Base-by-base conservation (phyloP, 1,140 invertebrate species). In the Cydia splendana region DNA sequence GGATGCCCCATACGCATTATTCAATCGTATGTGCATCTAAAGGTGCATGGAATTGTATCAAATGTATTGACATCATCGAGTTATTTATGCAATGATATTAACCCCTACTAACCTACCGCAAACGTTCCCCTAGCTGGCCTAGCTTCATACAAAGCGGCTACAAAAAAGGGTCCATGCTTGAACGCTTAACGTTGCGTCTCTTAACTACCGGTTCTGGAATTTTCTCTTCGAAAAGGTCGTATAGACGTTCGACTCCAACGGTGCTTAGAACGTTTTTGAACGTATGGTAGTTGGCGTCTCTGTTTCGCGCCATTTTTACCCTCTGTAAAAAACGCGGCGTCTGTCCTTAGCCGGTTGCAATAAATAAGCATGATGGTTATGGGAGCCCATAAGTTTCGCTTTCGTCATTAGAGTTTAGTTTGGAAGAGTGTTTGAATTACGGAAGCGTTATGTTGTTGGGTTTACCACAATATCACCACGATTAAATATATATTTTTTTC, bases 11-110 rank as follows among this genome's bases (percentile, higher is more conserved):
- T 62, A 62, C 57, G 20, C 18, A 62, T 4, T 24, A 62, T 24
- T 62, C 24, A 24, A 62, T 62, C 20, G 57, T 12, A 24, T 62
- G 20, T 62, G 57, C 57, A 62, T 62, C 57, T 71, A 71, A 71
- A 71, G 67, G 67, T 71, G 67, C 67, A 71, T 10, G 30, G 67
- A 42, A 71, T 71, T 71, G 67, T 71, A 71, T 71, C 67, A 71
- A 18, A 42, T 18, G 67, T 71, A 38, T 71, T 71, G 67, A 71
- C 38, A 71, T 38, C 34, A 24, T 24, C 18, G 20, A 38, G 67
- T 38, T 71, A 71, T 71, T 71, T 45, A 45, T 71, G 67, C 38
- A 71, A 71, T 71, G 67, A 71, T 71, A 71, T 71, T 71, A 38
- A 38, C 67, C 67, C 67, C 67, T 18, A 62, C 30, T 71, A 71